Evolutionary conservation across 2,797 vertebrate genomes (phyloP).

Genomic region (Lithobates sylvaticus): DNA sequence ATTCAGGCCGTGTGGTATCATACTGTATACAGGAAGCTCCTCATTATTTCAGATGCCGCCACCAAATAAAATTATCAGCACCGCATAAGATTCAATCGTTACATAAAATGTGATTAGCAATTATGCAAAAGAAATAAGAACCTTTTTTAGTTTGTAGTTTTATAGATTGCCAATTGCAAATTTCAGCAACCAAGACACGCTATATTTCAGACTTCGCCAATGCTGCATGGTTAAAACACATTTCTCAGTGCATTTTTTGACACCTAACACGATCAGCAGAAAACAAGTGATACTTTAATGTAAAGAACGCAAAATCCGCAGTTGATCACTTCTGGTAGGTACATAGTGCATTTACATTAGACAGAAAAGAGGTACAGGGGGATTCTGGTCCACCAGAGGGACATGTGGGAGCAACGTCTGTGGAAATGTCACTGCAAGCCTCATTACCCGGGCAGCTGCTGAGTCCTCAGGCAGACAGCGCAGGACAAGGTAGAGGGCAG

Average conservation of each 20-base stretch:
- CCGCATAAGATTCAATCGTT: not conserved
- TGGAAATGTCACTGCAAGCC: constrained; percentile 31
- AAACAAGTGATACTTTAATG: too few relatives aligned
- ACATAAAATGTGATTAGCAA: too few relatives aligned
- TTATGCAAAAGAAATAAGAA: too few relatives aligned
- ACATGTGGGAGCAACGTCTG: not conserved
- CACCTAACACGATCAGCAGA: too few relatives aligned
- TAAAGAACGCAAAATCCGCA: too few relatives aligned
- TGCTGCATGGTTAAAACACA: too few relatives aligned
- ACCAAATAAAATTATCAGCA: not conserved
- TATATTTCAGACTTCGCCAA: too few relatives aligned
- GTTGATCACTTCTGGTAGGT: too few relatives aligned
- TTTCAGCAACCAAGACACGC: not conserved
- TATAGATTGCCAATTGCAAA: not conserved
- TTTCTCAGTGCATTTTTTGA: too few relatives aligned
- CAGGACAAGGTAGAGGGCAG: constrained; percentile 5
- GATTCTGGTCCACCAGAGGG: not conserved
- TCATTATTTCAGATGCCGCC: too few relatives aligned
- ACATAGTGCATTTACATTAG: not conserved
- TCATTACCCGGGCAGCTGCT: constrained; percentile 52
- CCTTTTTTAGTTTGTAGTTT: not conserved
- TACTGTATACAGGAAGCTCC: too few relatives aligned
- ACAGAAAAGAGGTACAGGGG: not conserved
- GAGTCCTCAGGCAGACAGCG: not conserved
- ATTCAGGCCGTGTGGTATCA: too few relatives aligned